phyloP scores from a whole-genome alignment of 1,140 invertebrate species.

The Philaenus spumarius region DNA sequence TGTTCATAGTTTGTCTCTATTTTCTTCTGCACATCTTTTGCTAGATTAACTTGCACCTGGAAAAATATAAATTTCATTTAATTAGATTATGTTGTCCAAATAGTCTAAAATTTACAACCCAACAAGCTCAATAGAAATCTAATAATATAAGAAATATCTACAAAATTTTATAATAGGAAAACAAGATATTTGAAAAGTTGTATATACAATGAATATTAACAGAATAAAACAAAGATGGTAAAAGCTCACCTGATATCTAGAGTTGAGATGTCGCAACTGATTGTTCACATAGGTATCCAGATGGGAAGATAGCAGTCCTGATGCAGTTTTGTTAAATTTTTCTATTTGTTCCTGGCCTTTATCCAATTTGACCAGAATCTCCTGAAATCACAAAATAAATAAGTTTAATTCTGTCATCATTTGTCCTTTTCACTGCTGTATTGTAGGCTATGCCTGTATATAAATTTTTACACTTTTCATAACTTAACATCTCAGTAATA shows the following conservation, averaged over 20 bases:
- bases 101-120: neutral
- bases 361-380: conserved; percentile 65
- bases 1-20: conserved; percentile 85
- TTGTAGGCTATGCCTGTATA: no score
- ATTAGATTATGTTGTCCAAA: no score
- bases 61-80: no score
- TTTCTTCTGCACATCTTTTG: conserved; percentile 88
- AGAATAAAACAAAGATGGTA: no score
- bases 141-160: neutral
- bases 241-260: conserved; percentile 65
- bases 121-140: neutral
- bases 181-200: conserved; percentile 11
- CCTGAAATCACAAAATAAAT: conserved; percentile 41
- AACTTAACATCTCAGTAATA: no score
- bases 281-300: conserved; percentile 87
- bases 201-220: neutral
- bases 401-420: no score
- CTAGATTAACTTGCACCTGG: conserved; percentile 73
- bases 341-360: conserved; percentile 80
- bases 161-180: neutral
- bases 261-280: conserved; percentile 83
- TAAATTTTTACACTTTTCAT: no score
- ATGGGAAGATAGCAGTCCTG: conserved; percentile 70
- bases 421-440: no score
- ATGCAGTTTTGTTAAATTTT: conserved; percentile 70